Evolutionary conservation across 2,113 vertebrate species (phyloP).

Genomic region (Perca flavescens): DNA sequence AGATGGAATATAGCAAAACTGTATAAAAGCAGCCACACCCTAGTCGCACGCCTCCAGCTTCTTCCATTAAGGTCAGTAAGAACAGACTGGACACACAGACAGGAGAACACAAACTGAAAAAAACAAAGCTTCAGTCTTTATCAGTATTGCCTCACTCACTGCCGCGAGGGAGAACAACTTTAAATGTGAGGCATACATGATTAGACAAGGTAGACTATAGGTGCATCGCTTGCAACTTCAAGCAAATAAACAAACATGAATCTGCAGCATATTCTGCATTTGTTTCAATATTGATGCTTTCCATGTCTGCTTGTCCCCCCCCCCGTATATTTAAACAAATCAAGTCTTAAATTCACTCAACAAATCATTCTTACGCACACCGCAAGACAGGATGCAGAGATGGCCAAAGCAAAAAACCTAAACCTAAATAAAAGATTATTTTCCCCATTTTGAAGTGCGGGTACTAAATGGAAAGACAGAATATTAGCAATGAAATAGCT

Average conservation of each 20-base stretch:
- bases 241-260: conserved; percentile 38
- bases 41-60: conserved; percentile 62
- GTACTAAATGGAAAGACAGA: conserved; percentile 81
- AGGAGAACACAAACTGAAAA: conserved; percentile 36
- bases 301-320: conserved; percentile 18
- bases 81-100: conserved; percentile 65
- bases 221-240: conserved; percentile 53
- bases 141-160: conserved; percentile 43
- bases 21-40: conserved; percentile 75
- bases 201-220: conserved; percentile 39
- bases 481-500: conserved; percentile 85
- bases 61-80: conserved; percentile 67
- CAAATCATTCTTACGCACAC: conserved; percentile 61
- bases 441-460: conserved; percentile 70
- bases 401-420: conserved; percentile 60
- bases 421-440: conserved; percentile 81
- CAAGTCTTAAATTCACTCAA: conserved; percentile 41
- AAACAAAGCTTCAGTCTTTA: conserved; percentile 29
- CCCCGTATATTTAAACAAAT: conserved; percentile 47
- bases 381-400: conserved; percentile 68
- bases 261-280: conserved; percentile 34
- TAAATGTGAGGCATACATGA: conserved; percentile 47
- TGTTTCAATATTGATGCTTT: conserved; percentile 43
- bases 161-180: conserved; percentile 56
- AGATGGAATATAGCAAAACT: conserved; percentile 71